Evolutionary conservation across 1,140 invertebrate species (phyloP).

Genomic region (fruit fly (Drosophila melanogaster)): DNA sequence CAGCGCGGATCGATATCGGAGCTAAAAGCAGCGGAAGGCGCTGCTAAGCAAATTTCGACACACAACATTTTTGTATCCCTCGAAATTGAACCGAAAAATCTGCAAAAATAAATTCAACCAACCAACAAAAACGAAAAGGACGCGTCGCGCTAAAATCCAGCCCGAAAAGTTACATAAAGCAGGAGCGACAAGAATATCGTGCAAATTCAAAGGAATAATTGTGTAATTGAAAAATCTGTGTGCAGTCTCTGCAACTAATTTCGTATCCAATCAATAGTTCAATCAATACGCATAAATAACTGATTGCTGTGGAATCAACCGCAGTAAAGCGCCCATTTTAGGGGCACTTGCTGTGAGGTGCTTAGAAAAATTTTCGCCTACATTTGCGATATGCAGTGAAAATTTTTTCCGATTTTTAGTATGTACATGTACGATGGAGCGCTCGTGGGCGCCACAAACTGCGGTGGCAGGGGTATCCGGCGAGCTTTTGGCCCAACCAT

Average conservation of each 20-base stretch:
- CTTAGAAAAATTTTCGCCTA: slow-evolving; percentile 65
- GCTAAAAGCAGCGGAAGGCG: slow-evolving; percentile 60
- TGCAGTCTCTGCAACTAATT: neutral
- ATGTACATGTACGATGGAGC: slow-evolving; percentile 82
- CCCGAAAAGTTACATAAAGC: slow-evolving; percentile 24
- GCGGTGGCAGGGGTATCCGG: slow-evolving; percentile 59
- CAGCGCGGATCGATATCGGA: slow-evolving; percentile 83
- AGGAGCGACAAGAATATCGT: neutral
- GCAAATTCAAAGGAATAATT: slow-evolving; percentile 34
- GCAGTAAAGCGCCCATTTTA: slow-evolving; percentile 2
- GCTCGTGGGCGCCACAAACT: slow-evolving; percentile 65
- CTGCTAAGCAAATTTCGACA: slow-evolving; percentile 65
- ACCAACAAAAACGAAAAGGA: neutral
- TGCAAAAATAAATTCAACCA: slow-evolving; percentile 30
- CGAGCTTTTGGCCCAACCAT: slow-evolving; percentile 59
- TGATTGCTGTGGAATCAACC: slow-evolving; percentile 8
- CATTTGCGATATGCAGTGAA: slow-evolving; percentile 64
- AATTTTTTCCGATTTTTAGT: slow-evolving; percentile 83
- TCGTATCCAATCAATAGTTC: slow-evolving; percentile 55
- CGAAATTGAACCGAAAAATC: slow-evolving; percentile 43
- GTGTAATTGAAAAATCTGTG: slow-evolving; percentile 66
- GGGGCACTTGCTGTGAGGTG: slow-evolving; percentile 3
- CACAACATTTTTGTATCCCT: slow-evolving; percentile 60
- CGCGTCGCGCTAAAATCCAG: slow-evolving; percentile 8
- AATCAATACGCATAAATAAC: slow-evolving; percentile 46